These are phyloP conservation scores for Eulithis prunata DNA, from an alignment of 2,888 invertebrate species.

Conservation along the genomic window DNA sequence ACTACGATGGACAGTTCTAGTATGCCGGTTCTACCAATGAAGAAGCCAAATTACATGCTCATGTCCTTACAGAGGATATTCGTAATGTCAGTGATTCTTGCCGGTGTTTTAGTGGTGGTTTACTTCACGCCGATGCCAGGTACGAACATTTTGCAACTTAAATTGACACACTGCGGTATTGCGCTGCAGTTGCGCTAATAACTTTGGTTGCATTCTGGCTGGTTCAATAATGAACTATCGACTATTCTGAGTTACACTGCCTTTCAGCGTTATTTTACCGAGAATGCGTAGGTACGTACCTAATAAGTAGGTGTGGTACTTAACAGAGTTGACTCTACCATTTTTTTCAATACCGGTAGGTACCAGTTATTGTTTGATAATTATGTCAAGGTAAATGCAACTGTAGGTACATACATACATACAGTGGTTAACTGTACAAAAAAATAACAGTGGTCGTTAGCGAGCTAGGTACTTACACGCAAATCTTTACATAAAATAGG, in stretches of 20 bases:
- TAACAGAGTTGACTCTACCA: too few relatives aligned
- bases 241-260: conserved; percentile 9
- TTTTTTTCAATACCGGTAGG: too few relatives aligned
- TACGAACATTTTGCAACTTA: conserved; percentile 49
- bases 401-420: too few relatives aligned
- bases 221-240: conserved; percentile 6
- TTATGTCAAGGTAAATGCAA: too few relatives aligned
- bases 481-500: too few relatives aligned
- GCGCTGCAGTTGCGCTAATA: neutral
- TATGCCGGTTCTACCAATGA: conserved; percentile 48
- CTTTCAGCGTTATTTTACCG: neutral
- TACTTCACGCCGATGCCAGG: conserved; percentile 90
- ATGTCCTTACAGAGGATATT: conserved; percentile 87
- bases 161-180: conserved; percentile 1
- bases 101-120: conserved; percentile 87
- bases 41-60: conserved; percentile 82
- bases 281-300: too few relatives aligned
- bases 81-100: conserved; percentile 86
- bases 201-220: conserved; percentile 9
- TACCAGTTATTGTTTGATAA: too few relatives aligned
- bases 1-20: conserved; percentile 51
- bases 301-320: too few relatives aligned
- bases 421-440: too few relatives aligned
- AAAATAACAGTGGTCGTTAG: too few relatives aligned
- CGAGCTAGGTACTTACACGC: too few relatives aligned